phyloP scores from a whole-genome alignment of 2,888 invertebrate species.

The Torymus texanus region DNA sequence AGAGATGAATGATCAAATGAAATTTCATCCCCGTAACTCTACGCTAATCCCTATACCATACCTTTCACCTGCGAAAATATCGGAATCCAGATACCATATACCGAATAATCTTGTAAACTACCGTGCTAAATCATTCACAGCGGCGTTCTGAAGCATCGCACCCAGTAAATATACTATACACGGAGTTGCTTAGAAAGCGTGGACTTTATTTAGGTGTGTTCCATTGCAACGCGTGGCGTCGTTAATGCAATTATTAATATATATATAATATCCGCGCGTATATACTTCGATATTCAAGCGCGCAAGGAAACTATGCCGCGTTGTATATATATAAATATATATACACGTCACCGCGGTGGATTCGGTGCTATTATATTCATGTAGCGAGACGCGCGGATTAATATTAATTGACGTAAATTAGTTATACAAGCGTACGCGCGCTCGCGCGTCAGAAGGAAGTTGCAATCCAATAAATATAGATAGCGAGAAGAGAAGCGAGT shows the following conservation, averaged over 20 bases:
- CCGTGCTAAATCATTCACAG: too few relatives aligned
- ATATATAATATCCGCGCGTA: neutral
- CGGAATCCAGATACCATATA: too few relatives aligned
- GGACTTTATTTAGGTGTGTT: neutral
- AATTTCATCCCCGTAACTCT: too few relatives aligned
- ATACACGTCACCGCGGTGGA: too few relatives aligned
- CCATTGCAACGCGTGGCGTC: neutral
- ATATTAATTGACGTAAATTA: neutral
- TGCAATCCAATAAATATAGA: constrained; percentile 19
- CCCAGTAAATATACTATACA: too few relatives aligned
- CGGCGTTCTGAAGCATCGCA: too few relatives aligned
- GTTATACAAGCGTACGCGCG: neutral
- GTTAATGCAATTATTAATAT: neutral
- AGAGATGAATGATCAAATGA: too few relatives aligned
- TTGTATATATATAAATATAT: too few relatives aligned
- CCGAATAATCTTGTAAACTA: too few relatives aligned
- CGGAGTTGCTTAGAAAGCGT: too few relatives aligned
- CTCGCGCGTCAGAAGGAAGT: neutral
- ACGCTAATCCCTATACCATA: too few relatives aligned
- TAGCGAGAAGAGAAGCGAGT: neutral
- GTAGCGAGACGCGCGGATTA: neutral
- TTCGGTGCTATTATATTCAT: neutral
- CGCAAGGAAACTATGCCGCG: neutral
- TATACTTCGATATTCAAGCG: neutral
- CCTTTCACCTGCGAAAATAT: too few relatives aligned